Conservation (phyloP, 2,888 invertebrate species). For the Phania funesta region DNA sequence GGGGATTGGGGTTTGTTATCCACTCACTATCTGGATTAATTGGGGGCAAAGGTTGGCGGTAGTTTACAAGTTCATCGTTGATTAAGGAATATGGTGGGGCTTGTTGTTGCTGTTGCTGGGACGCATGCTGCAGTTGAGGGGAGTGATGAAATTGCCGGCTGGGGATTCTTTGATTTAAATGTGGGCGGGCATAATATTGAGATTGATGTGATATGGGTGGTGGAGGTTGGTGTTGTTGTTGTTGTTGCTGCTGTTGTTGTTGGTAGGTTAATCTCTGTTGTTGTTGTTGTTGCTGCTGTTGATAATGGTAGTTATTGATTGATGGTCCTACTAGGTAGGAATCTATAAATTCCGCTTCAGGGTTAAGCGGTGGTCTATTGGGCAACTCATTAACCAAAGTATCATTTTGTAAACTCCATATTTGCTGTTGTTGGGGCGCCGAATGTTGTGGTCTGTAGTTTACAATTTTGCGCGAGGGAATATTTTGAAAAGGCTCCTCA, state of each 20-base stretch:
- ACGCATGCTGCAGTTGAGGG: slow-evolving; percentile 28
- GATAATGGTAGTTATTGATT: slow-evolving; percentile 68
- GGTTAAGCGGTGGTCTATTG: slow-evolving; percentile 82
- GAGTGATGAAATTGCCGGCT: slow-evolving; percentile 46
- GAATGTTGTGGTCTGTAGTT: slow-evolving; percentile 69
- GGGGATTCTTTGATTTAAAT: slow-evolving; percentile 77
- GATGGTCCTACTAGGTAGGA: slow-evolving; percentile 74
- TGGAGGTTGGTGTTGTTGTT: slow-evolving; percentile 47
- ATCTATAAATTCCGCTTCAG: slow-evolving; percentile 84
- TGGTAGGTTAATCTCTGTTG: slow-evolving; percentile 64
- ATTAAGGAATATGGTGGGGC: slow-evolving; percentile 81
- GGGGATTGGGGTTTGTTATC: slow-evolving; percentile 76
- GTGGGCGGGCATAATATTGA: slow-evolving; percentile 70
- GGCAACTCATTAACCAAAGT: slow-evolving; percentile 87
- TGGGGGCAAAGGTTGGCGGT: slow-evolving; percentile 84
- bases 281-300: slow-evolving; percentile 68
- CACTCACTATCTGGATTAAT: slow-evolving; percentile 86
- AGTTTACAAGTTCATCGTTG: slow-evolving; percentile 83
- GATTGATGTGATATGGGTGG: slow-evolving; percentile 71
- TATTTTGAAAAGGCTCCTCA: slow-evolving; percentile 72
- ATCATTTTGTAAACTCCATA: slow-evolving; percentile 82
- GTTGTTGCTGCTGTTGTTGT: slow-evolving; percentile 75
- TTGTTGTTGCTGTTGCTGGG: slow-evolving; percentile 78
- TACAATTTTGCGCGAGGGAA: slow-evolving; percentile 70
- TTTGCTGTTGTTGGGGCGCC: slow-evolving; percentile 77